phyloP scores from a whole-genome alignment of 2,888 invertebrate genomes.

The Nomada flava region DNA sequence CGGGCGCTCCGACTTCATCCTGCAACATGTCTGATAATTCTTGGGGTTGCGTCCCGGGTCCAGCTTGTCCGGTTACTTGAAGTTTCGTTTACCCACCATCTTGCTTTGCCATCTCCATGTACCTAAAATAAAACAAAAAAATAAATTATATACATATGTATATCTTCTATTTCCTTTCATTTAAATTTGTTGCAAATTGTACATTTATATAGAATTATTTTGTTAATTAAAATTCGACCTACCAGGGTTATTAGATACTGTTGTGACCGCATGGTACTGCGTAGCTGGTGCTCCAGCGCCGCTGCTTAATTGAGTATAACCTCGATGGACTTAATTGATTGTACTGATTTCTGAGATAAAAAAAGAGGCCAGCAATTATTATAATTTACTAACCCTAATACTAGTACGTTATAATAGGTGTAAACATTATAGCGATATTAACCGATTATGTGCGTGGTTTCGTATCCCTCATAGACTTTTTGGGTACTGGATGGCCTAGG shows the following conservation, averaged over 20 bases:
- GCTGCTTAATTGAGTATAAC: constrained; percentile 91
- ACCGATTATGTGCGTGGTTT: constrained; percentile 89
- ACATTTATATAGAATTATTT: background rate
- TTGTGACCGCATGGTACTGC: constrained; percentile 85
- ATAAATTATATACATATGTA: too few species aligned
- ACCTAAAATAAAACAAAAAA: constrained; percentile 82
- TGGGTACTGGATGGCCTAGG: constrained; percentile 89
- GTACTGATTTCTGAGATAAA: constrained; percentile 86
- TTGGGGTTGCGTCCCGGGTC: constrained; percentile 89
- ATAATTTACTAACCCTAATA: background rate
- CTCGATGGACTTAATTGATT: constrained; percentile 91
- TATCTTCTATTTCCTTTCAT: background rate
- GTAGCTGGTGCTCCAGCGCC: constrained; percentile 86
- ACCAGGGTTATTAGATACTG: constrained; percentile 84
- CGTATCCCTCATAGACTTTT: constrained; percentile 90
- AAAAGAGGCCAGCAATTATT: background rate
- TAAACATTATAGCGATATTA: constrained; percentile 56
- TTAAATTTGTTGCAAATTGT: background rate
- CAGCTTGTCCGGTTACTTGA: constrained; percentile 80
- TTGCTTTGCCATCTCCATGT: constrained; percentile 92
- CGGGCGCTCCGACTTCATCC: constrained; percentile 92
- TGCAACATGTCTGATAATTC: constrained; percentile 95
- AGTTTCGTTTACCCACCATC: constrained; percentile 80
- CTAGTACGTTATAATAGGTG: background rate
- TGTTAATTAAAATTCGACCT: constrained; percentile 32